Conservation (phyloP, 2,113 vertebrate species). For the Channa maculata region DNA sequence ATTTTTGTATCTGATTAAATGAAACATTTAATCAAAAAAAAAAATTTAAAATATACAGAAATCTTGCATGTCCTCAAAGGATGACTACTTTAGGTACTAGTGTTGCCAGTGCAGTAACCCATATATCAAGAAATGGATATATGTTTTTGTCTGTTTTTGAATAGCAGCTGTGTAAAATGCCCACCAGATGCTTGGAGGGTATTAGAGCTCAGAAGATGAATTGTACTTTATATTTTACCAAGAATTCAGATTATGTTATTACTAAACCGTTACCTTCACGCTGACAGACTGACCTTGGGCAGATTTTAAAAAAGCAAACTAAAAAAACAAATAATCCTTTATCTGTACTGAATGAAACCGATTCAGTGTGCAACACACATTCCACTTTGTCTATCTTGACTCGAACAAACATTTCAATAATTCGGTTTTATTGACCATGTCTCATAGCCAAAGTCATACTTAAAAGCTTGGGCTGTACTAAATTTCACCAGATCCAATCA, state of each 20-base stretch:
- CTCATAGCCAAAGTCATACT: background rate
- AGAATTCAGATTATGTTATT: constrained; percentile 65
- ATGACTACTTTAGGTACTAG: background rate
- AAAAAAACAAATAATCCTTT: background rate
- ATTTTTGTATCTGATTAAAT: too few species aligned
- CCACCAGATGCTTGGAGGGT: constrained; percentile 61
- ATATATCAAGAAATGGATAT: background rate
- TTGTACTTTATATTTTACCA: constrained; percentile 30
- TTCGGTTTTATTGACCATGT: constrained; percentile 10
- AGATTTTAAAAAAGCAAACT: background rate
- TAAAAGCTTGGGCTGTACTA: background rate
- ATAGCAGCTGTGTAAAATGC: constrained; percentile 36
- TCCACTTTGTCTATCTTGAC: background rate
- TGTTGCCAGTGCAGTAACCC: background rate
- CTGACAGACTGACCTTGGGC: constrained; percentile 19
- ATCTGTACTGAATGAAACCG: constrained; percentile 6
- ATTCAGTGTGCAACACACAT: constrained; percentile 12
- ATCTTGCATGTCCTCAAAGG: background rate
- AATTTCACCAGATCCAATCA: background rate
- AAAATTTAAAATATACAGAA: too few species aligned
- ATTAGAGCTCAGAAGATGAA: constrained; percentile 36
- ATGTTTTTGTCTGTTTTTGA: constrained; percentile 29
- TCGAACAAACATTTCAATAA: constrained; percentile 22
- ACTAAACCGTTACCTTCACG: constrained; percentile 36
- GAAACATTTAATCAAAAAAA: too few species aligned